Base-by-base conservation (phyloP, 2,888 invertebrate species). In the Cordilura impudica region DNA sequence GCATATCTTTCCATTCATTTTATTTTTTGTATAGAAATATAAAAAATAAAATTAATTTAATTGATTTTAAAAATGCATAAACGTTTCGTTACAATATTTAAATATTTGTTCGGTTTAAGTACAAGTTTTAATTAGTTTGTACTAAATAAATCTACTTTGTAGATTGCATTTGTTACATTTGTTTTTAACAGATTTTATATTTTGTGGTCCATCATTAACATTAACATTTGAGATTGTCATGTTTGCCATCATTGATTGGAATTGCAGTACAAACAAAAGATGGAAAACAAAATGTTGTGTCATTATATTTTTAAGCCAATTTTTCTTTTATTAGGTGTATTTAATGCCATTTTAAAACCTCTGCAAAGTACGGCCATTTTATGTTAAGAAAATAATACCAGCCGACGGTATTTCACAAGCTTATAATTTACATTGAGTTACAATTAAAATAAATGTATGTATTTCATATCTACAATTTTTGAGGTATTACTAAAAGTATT, bases 11-110 rank as follows among this genome's bases (percentile, higher is more conserved):
- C 84, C 35, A n/a, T 85, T 83, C 83, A 86, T 84, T 85, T 66
- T 56, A 26, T 8, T 69, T 47, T 29, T 58, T 16, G 18, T 47
- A 47, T 39, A 7, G 4, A 49, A 7, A 39, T n/a, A 45, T 23
- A 31, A 45, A 49, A 39, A 54, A 19, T 47, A 73, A 66, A 77
- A 86, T 84, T 86, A 85, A 86, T 86, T 87, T 88, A 87, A 87
- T 87, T 87, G 87, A 87, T 87, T 87, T 87, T 87, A 87, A 87
- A 87, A 87, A 87, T 87, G 87, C 86, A 87, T 84, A 83, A 83
- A 83, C 75, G 81, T 78, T 75, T 81, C 80, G 79, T 72, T 81
- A 71, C 72, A 80, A 81, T 75, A 75, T 79, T 81, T 81, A 81
- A 82, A 80, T 82, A 82, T 82, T 82, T 82, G 79, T 71, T 75